phyloP scores from a whole-genome alignment of 92 coral and sea anemone genomes.

The Phenganax subtilis region DNA sequence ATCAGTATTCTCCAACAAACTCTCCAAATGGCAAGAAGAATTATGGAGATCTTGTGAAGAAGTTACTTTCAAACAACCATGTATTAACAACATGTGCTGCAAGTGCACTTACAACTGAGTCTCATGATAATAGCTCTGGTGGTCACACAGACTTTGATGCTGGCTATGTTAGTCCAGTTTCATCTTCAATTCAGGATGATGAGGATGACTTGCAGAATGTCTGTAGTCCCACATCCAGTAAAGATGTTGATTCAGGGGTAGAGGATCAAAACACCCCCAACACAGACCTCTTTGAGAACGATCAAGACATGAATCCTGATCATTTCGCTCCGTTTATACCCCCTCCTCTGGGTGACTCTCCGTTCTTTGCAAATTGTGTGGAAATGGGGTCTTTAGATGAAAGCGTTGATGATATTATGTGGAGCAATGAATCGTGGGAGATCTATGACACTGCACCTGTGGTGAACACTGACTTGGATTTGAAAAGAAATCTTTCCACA shows the following conservation, averaged over 20 bases:
- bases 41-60: neutral
- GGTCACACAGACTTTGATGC: conserved; percentile 5
- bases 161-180: neutral
- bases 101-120: neutral
- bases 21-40: conserved; percentile 15
- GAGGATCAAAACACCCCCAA: conserved; percentile 2
- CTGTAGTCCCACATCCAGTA: conserved; percentile 47
- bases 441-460: conserved; percentile 43
- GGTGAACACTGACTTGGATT: neutral
- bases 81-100: neutral
- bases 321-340: conserved; percentile 97
- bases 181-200: neutral
- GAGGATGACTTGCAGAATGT: conserved; percentile 47
- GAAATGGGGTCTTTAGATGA: conserved; percentile 1
- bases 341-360: conserved; percentile 65
- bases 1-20: conserved; percentile 28
- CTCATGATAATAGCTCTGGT: neutral
- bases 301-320: conserved; percentile 52
- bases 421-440: conserved; percentile 45
- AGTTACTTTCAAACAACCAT: neutral
- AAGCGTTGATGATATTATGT: neutral
- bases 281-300: conserved; percentile 45
- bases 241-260: conserved; percentile 20
- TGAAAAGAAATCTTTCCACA: conserved; percentile 23
- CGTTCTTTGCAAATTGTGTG: conserved; percentile 42